Conservation (phyloP, 1,140 invertebrate species). For the Papilio polytes region DNA sequence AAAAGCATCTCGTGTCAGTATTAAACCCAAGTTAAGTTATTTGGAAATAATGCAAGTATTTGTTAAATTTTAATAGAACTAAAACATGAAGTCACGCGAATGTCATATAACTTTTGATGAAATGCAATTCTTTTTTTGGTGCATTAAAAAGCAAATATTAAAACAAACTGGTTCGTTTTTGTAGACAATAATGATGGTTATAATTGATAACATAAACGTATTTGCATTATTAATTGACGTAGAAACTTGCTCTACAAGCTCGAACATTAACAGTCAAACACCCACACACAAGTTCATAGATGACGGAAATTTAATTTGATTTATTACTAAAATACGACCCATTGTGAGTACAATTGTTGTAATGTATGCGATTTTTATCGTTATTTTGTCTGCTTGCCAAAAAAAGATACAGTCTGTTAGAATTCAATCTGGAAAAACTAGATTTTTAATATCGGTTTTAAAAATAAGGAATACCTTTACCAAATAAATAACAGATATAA, state of each 20-base stretch:
- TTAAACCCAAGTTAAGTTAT: not conserved
- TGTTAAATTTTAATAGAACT: not conserved
- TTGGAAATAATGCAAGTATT: not conserved
- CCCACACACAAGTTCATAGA: constrained; percentile 4
- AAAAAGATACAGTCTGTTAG: not conserved
- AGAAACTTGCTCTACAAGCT: not conserved
- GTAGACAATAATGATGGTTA: no score
- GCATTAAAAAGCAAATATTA: not conserved
- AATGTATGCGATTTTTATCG: not conserved
- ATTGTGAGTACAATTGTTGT: not conserved
- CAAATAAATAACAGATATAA: no score
- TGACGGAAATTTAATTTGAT: constrained; percentile 5
- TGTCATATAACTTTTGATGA: not conserved
- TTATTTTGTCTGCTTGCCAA: not conserved
- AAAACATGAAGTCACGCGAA: not conserved
- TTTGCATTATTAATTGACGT: not conserved
- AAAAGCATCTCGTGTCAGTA: not conserved
- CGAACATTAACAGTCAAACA: not conserved
- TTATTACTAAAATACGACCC: not conserved
- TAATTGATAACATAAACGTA: not conserved
- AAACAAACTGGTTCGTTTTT: not conserved
- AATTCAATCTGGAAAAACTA: not conserved
- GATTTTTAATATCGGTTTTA: not conserved
- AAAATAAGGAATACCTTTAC: no score
- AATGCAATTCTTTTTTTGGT: not conserved